phyloP scores from a whole-genome alignment of 2,888 invertebrate genomes.

The Conchocele bisecta region DNA sequence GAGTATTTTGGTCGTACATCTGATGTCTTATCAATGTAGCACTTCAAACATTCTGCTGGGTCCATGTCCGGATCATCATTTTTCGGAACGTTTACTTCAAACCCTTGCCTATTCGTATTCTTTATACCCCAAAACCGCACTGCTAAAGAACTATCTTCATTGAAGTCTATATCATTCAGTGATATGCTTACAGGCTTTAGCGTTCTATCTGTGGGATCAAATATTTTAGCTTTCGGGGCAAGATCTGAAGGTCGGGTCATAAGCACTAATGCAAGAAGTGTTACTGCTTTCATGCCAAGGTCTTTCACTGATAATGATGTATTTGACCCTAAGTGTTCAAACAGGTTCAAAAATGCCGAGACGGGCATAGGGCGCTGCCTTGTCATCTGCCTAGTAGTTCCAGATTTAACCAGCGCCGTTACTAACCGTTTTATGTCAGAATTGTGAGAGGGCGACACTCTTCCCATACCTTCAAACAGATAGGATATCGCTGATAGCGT shows the following conservation, averaged over 20 bases:
- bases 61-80: not conserved
- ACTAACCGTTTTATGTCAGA: conserved; percentile 2
- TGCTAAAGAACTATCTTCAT: not conserved
- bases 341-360: not conserved
- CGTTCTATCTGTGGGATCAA: not conserved
- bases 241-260: conserved; percentile 20
- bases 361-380: conserved; percentile 4
- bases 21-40: not conserved
- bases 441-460: not conserved
- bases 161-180: not conserved
- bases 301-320: not conserved
- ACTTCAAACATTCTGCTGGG: conserved; percentile 3
- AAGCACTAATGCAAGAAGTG: not conserved
- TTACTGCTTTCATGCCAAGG: not conserved
- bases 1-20: not conserved
- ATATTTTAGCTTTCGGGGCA: conserved; percentile 7
- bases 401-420: conserved; percentile 6
- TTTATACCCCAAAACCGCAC: conserved; percentile 13
- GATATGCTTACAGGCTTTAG: not conserved
- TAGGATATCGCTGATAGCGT: not conserved
- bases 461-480: conserved; percentile 11
- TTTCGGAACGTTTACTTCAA: conserved; percentile 1
- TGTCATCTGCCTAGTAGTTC: not conserved
- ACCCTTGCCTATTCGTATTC: conserved; percentile 19
- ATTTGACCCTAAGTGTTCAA: not conserved